Evolutionary conservation across 2,797 vertebrate species (phyloP), one percentile per base, ranked within the genome.

Genomic region (Rhinoraja longicauda): DNA sequence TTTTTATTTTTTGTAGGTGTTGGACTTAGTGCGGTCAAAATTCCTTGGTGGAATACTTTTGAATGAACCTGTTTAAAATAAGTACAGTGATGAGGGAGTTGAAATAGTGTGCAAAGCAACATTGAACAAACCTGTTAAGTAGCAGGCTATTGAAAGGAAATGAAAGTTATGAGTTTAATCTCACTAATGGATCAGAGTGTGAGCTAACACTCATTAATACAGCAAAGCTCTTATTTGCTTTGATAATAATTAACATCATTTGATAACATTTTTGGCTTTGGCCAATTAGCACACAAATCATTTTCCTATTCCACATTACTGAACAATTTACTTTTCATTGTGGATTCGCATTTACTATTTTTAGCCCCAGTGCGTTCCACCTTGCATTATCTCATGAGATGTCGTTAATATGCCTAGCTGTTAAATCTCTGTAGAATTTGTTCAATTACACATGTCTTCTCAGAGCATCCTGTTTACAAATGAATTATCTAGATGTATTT

Each of bases 231-330:
- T 86, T 62, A 86, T 86, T 86, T 86, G 82, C 59, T 59, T 86
- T 86, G 82, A 86, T 32, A 67, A 88, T 67, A 17, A 36, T 67
- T 62, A 67, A 88, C 59, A 88, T 88, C 32, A 88, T 88, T 88
- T 88, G 84, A 88, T 67, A 88, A 67, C 84, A 88, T 88, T 88
- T 88, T 88, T 32, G 32, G n/a, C 62, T 88, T 88, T 88, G 19
- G 32, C 59, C 84, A 88, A 88, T 88, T 88, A 88, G 84, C 62
- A 67, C 62, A 67, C 17, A 88, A 67, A 8, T 67, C n/a, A 67
- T 67, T 67, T 88, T 88, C 59, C 32, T 67, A 19, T 64, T 67
- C 84, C n/a, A 64, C 84, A 36, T 88, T 88, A 88, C 88, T 64
- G 15, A 88, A 64, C 84, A 88, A 67, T 64, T 67, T 67, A 39